phyloP scores from a whole-genome alignment of 1,140 invertebrate genomes.

The Acromyrmex heyeri region DNA sequence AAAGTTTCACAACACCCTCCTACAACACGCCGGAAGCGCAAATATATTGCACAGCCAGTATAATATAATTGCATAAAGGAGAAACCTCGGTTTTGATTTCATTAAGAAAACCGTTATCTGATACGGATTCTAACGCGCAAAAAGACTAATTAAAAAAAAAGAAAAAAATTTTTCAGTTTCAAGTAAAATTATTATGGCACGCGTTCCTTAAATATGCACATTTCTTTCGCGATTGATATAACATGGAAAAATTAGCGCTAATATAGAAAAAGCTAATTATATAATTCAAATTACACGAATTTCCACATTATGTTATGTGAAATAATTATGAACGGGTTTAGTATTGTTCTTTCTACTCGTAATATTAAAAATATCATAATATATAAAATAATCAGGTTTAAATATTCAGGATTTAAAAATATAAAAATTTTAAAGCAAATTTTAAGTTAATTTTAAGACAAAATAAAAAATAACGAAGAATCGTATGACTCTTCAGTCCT shows the following conservation, averaged over 20 bases:
- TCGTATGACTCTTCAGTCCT: not conserved
- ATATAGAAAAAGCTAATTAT: conserved; percentile 21
- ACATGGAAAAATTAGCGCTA: not conserved
- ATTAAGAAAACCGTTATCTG: conserved; percentile 39
- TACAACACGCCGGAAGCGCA: conserved; percentile 38
- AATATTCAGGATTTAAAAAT: conserved; percentile 9
- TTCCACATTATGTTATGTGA: not conserved
- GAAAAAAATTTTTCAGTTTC: not conserved
- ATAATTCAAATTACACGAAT: conserved; percentile 18
- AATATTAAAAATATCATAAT: not conserved
- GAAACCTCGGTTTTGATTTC: conserved; percentile 55
- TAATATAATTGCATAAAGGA: conserved; percentile 60
- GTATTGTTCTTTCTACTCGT: not conserved
- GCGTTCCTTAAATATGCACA: not conserved
- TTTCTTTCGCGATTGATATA: conserved; percentile 16
- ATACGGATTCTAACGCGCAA: conserved; percentile 26
- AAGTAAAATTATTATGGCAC: not conserved
- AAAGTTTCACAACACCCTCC: conserved; percentile 48
- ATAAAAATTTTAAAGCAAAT: not conserved
- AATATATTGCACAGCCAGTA: conserved; percentile 47
- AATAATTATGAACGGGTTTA: not conserved
- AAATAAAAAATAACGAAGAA: not conserved
- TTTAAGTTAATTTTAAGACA: not conserved
- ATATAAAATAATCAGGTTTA: not conserved
- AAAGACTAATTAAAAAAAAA: conserved; percentile 6